These are phyloP conservation scores for Tiphia femorata DNA, from an alignment of 2,888 invertebrate species.

Conservation along the genomic window DNA sequence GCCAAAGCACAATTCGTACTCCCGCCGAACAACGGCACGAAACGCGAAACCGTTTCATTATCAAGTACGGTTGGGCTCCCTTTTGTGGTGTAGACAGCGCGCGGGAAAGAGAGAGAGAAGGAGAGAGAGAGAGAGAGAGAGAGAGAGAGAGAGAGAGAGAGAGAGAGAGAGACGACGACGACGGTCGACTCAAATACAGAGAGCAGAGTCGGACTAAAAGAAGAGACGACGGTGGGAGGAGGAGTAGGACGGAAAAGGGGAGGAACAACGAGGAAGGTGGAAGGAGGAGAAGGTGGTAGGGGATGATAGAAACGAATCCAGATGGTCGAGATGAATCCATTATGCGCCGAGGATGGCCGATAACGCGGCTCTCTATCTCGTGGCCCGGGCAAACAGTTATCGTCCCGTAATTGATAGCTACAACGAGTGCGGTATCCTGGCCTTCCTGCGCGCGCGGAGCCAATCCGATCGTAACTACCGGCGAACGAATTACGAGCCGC, in stretches of 20 bases:
- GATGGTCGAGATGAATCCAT: conserved; percentile 40
- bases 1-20: conserved; percentile 40
- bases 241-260: conserved; percentile 3
- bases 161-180: background rate
- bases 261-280: background rate
- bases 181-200: too few species aligned
- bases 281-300: background rate
- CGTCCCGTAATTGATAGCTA: conserved; percentile 46
- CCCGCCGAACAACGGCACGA: conserved; percentile 34
- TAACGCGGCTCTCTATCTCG: conserved; percentile 20
- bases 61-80: conserved; percentile 37
- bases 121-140: background rate
- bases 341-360: conserved; percentile 38
- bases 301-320: conserved; percentile 31
- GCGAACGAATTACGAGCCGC: conserved; percentile 37
- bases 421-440: conserved; percentile 27
- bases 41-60: conserved; percentile 50
- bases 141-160: conserved; percentile 2
- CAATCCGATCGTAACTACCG: conserved; percentile 32
- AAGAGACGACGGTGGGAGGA: too few species aligned
- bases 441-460: conserved; percentile 6
- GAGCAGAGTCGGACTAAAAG: too few species aligned
- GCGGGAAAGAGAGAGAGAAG: background rate
- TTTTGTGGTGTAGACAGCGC: background rate
- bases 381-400: conserved; percentile 35